These are phyloP conservation scores for Geococcyx californianus DNA, from an alignment of 2,113 vertebrate species.

Conservation along the genomic window DNA sequence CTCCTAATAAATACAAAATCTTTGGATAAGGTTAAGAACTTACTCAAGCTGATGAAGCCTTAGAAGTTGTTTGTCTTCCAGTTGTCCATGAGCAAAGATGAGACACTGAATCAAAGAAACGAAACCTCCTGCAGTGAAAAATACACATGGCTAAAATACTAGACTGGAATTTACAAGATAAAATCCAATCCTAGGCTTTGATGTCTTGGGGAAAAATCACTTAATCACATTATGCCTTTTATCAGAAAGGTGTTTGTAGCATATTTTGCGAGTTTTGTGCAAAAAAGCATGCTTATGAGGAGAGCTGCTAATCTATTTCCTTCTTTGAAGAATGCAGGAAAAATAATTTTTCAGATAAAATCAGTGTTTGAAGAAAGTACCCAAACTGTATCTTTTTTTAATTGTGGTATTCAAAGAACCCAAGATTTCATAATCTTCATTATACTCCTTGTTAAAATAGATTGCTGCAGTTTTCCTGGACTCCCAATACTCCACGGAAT, in stretches of 20 bases:
- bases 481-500: not conserved
- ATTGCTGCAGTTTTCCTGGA: not conserved
- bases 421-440: not conserved
- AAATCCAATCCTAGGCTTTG: not conserved
- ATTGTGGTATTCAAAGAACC: not conserved
- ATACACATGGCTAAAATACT: not conserved
- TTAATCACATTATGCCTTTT: not conserved
- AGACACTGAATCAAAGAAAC: not conserved
- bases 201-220: not conserved
- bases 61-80: not conserved
- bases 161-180: not conserved
- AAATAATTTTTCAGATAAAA: not conserved
- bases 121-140: not conserved
- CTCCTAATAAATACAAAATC: constrained; percentile 27
- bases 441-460: not conserved
- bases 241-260: not conserved
- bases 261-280: not conserved
- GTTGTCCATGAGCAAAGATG: not conserved
- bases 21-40: not conserved
- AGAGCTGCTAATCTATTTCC: not conserved
- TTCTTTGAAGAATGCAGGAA: not conserved
- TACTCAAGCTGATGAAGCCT: not conserved
- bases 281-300: not conserved
- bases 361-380: not conserved
- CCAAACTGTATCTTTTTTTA: not conserved